Percentiles rank a stretch among this genome's conserved stretches.
Evolutionary conservation across 2,888 invertebrate species (phyloP).

Genomic region (Acanthopleura granulata): DNA sequence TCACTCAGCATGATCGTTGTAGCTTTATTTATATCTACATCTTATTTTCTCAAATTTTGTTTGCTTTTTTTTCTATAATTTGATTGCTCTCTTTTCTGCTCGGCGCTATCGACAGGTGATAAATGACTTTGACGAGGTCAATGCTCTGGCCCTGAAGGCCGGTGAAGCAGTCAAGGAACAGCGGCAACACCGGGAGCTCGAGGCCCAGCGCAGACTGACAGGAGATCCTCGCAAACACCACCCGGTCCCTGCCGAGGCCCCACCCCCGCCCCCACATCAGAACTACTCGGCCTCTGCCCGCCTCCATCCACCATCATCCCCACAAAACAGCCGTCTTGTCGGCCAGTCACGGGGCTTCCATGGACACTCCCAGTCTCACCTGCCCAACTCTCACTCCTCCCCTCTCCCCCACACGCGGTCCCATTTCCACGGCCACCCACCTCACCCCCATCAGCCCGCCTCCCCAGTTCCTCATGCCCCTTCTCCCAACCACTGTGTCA

Average conservation of each 20-base stretch:
- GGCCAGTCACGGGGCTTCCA: not conserved
- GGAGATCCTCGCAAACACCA: not conserved
- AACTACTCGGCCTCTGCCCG: not conserved
- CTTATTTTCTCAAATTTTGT: not conserved
- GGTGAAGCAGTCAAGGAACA: constrained; percentile 54
- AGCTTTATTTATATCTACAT: not conserved
- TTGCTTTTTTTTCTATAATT: not conserved
- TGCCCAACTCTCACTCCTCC: constrained; percentile 12
- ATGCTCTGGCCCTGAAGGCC: constrained; percentile 46
- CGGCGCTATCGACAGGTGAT: constrained; percentile 30
- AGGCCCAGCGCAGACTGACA: constrained; percentile 18
- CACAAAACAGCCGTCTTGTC: not conserved
- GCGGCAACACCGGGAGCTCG: constrained; percentile 39
- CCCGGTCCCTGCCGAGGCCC: not conserved
- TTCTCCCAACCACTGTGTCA: constrained; percentile 25
- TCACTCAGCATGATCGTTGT: not conserved
- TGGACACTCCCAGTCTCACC: not conserved
- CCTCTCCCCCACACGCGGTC: constrained; percentile 7
- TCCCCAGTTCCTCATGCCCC: constrained; percentile 29
- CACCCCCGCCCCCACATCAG: not conserved
- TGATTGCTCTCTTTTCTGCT: constrained; percentile 22
- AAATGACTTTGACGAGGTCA: constrained; percentile 44
- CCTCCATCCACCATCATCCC: constrained; percentile 15
- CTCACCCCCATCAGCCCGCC: constrained; percentile 31
- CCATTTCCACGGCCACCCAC: constrained; percentile 29